phyloP scores from a whole-genome alignment of 2,797 vertebrate species.

The Oreonectes daqikongensis region DNA sequence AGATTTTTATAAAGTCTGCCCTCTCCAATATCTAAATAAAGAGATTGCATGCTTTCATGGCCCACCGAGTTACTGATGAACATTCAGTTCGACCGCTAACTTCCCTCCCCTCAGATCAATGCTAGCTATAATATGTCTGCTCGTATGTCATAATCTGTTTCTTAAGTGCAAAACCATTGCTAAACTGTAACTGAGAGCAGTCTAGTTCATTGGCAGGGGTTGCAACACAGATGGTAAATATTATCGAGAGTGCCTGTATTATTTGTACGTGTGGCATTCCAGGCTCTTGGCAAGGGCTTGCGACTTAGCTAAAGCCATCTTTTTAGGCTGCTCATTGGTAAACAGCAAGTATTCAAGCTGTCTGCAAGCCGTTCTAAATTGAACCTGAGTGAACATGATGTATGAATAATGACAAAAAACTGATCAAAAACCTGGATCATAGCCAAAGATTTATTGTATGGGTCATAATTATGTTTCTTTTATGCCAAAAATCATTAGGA shows the following conservation, averaged over 20 bases:
- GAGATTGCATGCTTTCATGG: slow-evolving; percentile 29
- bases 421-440: no score
- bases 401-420: neutral
- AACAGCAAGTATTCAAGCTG: slow-evolving; percentile 61
- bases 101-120: slow-evolving; percentile 2
- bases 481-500: no score
- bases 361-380: slow-evolving; percentile 39
- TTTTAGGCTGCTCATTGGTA: slow-evolving; percentile 62
- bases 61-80: slow-evolving; percentile 27
- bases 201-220: neutral
- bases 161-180: neutral
- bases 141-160: neutral
- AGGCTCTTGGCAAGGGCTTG: slow-evolving; percentile 60
- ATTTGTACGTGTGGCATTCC: slow-evolving; percentile 70
- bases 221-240: slow-evolving; percentile 13
- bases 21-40: slow-evolving; percentile 66
- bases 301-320: slow-evolving; percentile 56
- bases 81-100: slow-evolving; percentile 8
- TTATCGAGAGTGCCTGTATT: slow-evolving; percentile 42
- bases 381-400: neutral
- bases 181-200: slow-evolving; percentile 16
- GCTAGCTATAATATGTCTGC: neutral
- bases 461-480: no score
- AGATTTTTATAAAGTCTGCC: slow-evolving; percentile 67
- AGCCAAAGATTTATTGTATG: no score